Base-by-base conservation (phyloP, 92 coral and sea anemone species). In the Siderastrea siderea region DNA sequence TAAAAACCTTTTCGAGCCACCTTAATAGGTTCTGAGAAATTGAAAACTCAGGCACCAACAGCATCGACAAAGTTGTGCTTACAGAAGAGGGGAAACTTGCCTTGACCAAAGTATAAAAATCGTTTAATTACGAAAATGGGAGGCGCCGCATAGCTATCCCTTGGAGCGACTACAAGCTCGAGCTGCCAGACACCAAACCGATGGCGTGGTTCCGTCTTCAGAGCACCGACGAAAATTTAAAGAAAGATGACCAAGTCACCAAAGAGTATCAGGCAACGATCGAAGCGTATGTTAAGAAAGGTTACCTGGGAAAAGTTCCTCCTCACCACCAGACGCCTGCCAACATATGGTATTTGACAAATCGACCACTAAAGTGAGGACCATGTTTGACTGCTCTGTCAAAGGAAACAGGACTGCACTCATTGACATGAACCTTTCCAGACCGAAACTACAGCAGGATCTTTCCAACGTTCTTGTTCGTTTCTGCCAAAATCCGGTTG, bases 311-410 rank as follows among this genome's bases (percentile, higher is more conserved):
- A 68, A 87, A 83, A 69, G 79, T 91, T 60, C 69, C 81, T n/a
- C 72, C 65, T 59, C 77, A 52, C 11, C 89, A 87, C 63, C 84
- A 58, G 67, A 3, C 67, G 49, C 86, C 78, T 80, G 38, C 1
- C 10, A 78, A 74, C 45, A 84, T 84, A 11, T 90, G 93, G 96
- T 89, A 86, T 46, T 69, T 89, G 91, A 89, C 67, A 93, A 86
- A 62, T 47, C 91, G 19, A 93, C 95, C 47, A 81, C 89, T 26
- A 89, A 93, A 71, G 88, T 93, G 16, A 66, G 71, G 1, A 83
- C 76, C 12, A 84, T 89, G 79, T 82, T 84, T 81, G 70, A 88
- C 82, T 73, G 91, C 50, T 47, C 77, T n/a, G 82, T 61, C 47
- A 81, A 80, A 50, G 71, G 55, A 7, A 68, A 74, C 38, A 60